Evolutionary conservation across 2,113 vertebrate species (phyloP).

Genomic region (Ahaetulla prasina): DNA sequence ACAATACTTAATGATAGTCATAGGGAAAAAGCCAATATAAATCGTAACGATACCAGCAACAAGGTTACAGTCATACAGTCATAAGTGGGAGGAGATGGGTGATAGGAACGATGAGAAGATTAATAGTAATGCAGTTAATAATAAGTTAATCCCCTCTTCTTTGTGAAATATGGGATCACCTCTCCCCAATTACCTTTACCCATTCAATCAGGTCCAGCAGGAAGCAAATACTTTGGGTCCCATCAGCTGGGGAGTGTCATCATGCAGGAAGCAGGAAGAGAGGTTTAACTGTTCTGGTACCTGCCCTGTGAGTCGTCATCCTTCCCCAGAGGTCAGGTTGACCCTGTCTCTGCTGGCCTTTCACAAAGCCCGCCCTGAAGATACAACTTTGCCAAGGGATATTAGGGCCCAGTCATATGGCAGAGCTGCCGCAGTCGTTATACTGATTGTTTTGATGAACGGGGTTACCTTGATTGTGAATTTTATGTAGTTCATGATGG

Average conservation of each 20-base stretch:
- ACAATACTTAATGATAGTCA: too few species aligned
- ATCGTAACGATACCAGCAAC: too few species aligned
- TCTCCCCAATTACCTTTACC: neutral
- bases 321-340: neutral
- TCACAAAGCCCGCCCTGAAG: neutral
- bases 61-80: too few species aligned
- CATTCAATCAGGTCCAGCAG: neutral
- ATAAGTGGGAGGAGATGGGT: too few species aligned
- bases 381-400: neutral
- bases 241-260: neutral
- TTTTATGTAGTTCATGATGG: neutral
- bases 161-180: neutral
- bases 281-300: neutral
- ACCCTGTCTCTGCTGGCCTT: neutral
- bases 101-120: too few species aligned
- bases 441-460: neutral
- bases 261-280: neutral
- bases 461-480: neutral
- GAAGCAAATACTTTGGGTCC: neutral
- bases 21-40: too few species aligned
- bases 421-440: neutral
- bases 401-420: neutral
- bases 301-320: neutral
- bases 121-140: too few species aligned
- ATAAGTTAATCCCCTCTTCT: neutral